Evolutionary conservation across 2,888 invertebrate genomes (phyloP).

Genomic region (Oligia fasciuncula): DNA sequence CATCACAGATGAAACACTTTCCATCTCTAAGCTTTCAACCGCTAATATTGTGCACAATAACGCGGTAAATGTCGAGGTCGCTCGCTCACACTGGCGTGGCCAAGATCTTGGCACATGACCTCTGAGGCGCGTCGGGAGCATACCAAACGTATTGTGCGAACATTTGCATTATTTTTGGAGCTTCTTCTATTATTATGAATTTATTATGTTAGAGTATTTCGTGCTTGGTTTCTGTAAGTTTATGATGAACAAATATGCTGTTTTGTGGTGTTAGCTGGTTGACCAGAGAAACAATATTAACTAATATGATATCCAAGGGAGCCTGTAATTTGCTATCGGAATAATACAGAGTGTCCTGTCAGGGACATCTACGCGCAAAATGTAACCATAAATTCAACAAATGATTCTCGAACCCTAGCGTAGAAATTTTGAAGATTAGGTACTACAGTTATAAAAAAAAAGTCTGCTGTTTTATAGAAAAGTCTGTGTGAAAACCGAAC

Average conservation of each 20-base stretch:
- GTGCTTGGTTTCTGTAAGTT: background rate
- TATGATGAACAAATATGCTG: background rate
- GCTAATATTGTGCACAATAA: slow-evolving; percentile 3
- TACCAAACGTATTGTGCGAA: slow-evolving; percentile 58
- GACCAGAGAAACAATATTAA: background rate
- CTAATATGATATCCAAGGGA: background rate
- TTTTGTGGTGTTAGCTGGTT: background rate
- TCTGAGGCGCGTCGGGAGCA: slow-evolving; percentile 51
- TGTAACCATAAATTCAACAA: too few relatives aligned
- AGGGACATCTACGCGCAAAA: too few relatives aligned
- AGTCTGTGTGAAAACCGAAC: too few relatives aligned
- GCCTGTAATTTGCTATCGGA: background rate
- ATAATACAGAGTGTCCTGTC: too few relatives aligned
- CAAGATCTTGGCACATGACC: slow-evolving; percentile 72
- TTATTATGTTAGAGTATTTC: background rate
- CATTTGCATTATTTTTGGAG: slow-evolving; percentile 41
- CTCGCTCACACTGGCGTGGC: slow-evolving; percentile 44
- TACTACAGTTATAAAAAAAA: too few relatives aligned
- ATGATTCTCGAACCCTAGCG: too few relatives aligned
- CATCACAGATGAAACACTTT: slow-evolving; percentile 23
- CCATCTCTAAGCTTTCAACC: slow-evolving; percentile 22
- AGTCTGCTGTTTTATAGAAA: too few relatives aligned
- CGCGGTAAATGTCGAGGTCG: slow-evolving; percentile 52
- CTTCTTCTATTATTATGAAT: slow-evolving; percentile 30
- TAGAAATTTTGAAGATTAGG: too few relatives aligned